phyloP scores from a whole-genome alignment of 1,140 invertebrate species.

The Harpegnathos saltator region DNA sequence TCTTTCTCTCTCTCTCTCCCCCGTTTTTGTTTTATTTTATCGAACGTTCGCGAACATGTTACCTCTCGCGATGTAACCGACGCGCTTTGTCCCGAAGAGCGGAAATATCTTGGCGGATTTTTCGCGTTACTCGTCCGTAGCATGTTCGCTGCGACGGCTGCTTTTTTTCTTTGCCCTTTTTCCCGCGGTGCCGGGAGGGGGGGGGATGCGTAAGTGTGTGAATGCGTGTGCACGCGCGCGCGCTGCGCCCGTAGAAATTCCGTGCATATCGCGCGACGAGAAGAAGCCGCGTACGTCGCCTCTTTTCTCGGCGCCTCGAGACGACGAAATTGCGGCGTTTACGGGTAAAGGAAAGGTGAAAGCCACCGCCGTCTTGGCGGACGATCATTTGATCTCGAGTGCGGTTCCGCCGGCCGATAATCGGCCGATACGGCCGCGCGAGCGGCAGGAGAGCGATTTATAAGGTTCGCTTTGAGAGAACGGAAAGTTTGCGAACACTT shows the following conservation, averaged over 20 bases:
- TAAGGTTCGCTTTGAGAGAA: conserved; percentile 1
- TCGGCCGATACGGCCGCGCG: neutral
- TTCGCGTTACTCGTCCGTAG: conserved; percentile 38
- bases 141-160: conserved; percentile 15
- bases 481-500: neutral
- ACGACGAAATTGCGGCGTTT: conserved; percentile 30
- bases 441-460: neutral
- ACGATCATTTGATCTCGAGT: neutral
- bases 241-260: neutral
- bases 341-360: conserved; percentile 33
- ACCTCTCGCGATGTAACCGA: conserved; percentile 26
- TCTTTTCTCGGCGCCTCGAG: neutral
- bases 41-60: conserved; percentile 27
- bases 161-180: neutral
- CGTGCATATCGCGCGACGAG: conserved; percentile 2
- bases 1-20: neutral
- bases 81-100: conserved; percentile 40
- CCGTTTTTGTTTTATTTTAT: conserved; percentile 47
- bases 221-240: too few relatives aligned
- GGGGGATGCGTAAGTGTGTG: too few relatives aligned
- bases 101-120: conserved; percentile 57
- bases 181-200: too few relatives aligned
- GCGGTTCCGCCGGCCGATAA: neutral
- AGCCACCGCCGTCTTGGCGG: neutral
- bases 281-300: neutral